Evolutionary conservation across 2,888 invertebrate genomes (phyloP).

Genomic region (Campoplex capitator): DNA sequence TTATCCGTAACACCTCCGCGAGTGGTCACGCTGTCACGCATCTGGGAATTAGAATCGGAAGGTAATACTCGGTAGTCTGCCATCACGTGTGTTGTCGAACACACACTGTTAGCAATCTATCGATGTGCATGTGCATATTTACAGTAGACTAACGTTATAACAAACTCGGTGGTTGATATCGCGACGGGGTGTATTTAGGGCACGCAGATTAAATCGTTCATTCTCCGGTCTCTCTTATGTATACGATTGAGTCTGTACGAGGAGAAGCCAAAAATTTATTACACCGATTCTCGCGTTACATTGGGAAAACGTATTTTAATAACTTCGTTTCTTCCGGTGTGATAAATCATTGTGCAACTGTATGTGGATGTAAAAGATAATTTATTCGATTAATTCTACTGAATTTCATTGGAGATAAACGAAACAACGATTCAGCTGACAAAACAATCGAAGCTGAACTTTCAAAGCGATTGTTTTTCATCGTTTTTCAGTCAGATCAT

Average conservation of each 20-base stretch:
- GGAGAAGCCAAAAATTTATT: background rate
- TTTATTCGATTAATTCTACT: background rate
- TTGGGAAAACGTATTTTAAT: background rate
- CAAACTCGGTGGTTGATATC: conserved; percentile 51
- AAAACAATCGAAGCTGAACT: background rate
- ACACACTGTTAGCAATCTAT: conserved; percentile 18
- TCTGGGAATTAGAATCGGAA: conserved; percentile 64
- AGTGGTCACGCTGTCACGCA: conserved; percentile 69
- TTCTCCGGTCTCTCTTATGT: conserved; percentile 46
- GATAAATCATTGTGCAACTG: background rate
- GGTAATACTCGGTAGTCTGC: conserved; percentile 56
- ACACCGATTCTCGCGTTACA: background rate
- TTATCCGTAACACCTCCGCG: conserved; percentile 68
- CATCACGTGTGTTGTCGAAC: conserved; percentile 54
- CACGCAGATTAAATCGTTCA: conserved; percentile 66
- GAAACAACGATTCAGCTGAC: background rate
- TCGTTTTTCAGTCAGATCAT: background rate
- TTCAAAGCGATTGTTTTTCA: background rate
- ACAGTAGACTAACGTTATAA: background rate
- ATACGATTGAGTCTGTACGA: conserved; percentile 14
- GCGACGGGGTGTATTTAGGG: conserved; percentile 66
- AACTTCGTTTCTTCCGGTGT: background rate
- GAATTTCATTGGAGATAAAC: background rate
- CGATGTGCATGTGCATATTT: background rate
- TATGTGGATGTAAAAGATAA: background rate